These are phyloP conservation scores for Smithornis capensis DNA, from an alignment of 2,113 vertebrate genomes.

Conservation along the genomic window DNA sequence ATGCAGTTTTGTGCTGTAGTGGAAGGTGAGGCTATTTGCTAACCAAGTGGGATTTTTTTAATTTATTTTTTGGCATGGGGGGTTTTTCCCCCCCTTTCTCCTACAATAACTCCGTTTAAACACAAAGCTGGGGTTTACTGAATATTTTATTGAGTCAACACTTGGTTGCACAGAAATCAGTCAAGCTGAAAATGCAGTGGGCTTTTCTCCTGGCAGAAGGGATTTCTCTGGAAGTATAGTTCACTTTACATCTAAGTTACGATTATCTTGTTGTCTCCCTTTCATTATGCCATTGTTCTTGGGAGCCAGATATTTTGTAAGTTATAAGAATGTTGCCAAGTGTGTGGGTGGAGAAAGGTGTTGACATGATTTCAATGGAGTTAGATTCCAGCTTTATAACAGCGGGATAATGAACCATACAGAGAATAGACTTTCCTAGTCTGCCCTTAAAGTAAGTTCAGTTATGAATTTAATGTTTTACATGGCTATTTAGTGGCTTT, in stretches of 20 bases:
- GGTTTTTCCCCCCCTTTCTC: neutral
- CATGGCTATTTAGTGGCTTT: neutral
- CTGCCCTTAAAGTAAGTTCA: constrained; percentile 4
- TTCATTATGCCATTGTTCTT: constrained; percentile 66
- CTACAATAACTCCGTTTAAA: neutral
- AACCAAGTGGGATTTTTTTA: neutral
- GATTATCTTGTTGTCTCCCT: constrained; percentile 62
- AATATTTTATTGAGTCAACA: constrained; percentile 1
- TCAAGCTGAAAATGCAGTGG: constrained; percentile 38
- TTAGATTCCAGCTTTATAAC: constrained; percentile 33
- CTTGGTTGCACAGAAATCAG: constrained; percentile 21
- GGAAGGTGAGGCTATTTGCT: neutral
- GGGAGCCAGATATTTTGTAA: constrained; percentile 45
- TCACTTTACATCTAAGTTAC: constrained; percentile 45
- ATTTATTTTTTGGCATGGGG: neutral
- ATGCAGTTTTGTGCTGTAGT: neutral
- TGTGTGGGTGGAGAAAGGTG: constrained; percentile 57
- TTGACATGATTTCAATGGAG: constrained; percentile 57
- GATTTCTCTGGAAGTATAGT: constrained; percentile 31
- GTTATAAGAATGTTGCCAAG: constrained; percentile 53
- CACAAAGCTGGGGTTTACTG: neutral
- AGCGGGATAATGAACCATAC: neutral
- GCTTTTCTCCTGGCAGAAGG: constrained; percentile 35
- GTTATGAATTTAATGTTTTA: constrained; percentile 9
- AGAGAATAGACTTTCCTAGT: constrained; percentile 33